Evolutionary conservation across 2,113 vertebrate species (phyloP).

Genomic region (Helogale parvula): DNA sequence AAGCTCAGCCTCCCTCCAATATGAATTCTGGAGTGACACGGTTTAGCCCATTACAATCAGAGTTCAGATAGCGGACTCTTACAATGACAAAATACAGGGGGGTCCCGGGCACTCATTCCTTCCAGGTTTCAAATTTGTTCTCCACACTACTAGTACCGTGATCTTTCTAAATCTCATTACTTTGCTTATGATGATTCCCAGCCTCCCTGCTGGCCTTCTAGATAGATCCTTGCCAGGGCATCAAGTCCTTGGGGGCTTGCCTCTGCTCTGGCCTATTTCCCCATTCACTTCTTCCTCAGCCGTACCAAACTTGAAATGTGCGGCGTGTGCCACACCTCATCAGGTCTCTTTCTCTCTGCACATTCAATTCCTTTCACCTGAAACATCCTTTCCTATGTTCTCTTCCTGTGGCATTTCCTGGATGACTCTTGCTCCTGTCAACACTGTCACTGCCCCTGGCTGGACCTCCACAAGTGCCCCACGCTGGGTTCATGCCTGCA

Average conservation of each 20-base stretch:
- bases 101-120: neutral
- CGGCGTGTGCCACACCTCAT: too few relatives aligned
- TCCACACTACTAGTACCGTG: accelerated
- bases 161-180: neutral
- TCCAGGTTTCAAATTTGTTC: neutral
- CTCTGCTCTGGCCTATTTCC: neutral
- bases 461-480: neutral
- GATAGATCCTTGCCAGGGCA: too few relatives aligned
- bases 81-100: neutral
- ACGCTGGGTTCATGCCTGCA: accelerated
- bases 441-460: neutral
- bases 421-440: neutral
- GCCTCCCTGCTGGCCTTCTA: neutral
- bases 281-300: neutral
- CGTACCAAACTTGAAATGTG: neutral
- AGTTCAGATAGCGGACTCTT: neutral
- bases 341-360: neutral
- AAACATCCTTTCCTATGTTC: neutral
- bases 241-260: neutral
- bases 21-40: neutral
- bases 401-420: neutral
- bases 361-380: neutral
- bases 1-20: too few relatives aligned
- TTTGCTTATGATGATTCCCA: neutral
- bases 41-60: neutral